Evolutionary conservation across 2,888 invertebrate species (phyloP).

Genomic region (Torymus tubicola): DNA sequence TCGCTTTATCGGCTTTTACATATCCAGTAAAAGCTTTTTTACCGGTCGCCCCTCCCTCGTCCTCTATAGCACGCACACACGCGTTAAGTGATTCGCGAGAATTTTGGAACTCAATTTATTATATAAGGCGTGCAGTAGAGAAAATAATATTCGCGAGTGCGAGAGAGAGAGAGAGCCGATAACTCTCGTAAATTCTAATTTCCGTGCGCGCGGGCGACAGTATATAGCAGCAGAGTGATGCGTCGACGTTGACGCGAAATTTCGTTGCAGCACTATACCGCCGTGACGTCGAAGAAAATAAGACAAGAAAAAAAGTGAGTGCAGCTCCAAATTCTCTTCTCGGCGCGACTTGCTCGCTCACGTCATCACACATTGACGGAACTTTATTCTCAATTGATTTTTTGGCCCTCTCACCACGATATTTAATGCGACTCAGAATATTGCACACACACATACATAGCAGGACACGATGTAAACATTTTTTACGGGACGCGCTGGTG

Average conservation of each 20-base stretch:
- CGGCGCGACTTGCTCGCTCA: no score
- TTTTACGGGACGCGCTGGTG: no score
- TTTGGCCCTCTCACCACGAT: not conserved
- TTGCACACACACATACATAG: no score
- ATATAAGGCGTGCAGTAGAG: not conserved
- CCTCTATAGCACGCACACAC: not conserved
- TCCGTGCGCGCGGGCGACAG: no score
- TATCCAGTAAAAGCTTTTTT: conserved; percentile 46
- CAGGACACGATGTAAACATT: no score
- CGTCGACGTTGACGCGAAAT: not conserved
- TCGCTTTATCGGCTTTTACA: conserved; percentile 47
- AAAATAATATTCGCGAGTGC: not conserved
- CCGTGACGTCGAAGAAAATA: conserved; percentile 6
- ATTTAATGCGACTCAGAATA: no score
- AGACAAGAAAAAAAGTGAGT: not conserved
- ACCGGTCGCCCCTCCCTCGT: not conserved
- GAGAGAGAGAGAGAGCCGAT: not conserved
- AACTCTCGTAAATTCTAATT: conserved; percentile 38
- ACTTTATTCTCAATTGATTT: not conserved
- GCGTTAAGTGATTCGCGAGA: conserved; percentile 38
- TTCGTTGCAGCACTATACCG: not conserved
- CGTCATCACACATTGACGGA: not conserved
- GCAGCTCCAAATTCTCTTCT: no score
- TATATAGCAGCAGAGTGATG: not conserved
- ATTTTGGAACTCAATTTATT: conserved; percentile 47